Evolutionary conservation across 2,113 vertebrate species (phyloP).

Genomic region (Pseudorectes ferrugineus): DNA sequence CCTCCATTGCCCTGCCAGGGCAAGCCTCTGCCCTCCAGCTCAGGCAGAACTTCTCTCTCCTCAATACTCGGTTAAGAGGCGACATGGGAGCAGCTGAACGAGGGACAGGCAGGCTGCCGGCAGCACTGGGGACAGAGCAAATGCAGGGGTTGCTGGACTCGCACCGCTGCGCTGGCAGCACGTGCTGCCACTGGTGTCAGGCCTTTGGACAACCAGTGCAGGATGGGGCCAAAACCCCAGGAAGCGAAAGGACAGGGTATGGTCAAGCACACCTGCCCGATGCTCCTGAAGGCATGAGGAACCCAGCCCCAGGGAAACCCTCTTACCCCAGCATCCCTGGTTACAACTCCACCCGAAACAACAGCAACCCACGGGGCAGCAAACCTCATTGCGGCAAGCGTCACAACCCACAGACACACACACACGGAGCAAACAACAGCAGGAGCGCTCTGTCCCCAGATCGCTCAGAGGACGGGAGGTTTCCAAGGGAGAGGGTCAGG

Average conservation of each 20-base stretch:
- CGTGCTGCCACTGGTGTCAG: fast-evolving
- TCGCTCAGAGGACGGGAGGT: fast-evolving
- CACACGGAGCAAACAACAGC: fast-evolving
- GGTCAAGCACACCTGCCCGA: background rate
- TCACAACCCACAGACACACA: background rate
- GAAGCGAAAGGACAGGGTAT: background rate
- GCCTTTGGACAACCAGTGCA: background rate
- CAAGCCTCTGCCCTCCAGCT: background rate
- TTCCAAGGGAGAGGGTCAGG: background rate
- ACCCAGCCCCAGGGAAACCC: background rate
- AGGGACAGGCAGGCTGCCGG: background rate
- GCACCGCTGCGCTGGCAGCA: fast-evolving
- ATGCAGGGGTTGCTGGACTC: fast-evolving
- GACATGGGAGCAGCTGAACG: fast-evolving
- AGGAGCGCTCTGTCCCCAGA: background rate
- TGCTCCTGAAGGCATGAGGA: background rate
- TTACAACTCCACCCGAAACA: background rate
- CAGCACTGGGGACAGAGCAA: background rate
- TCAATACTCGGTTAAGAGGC: background rate
- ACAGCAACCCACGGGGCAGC: background rate
- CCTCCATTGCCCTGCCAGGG: background rate
- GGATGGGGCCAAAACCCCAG: background rate
- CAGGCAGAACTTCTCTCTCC: background rate
- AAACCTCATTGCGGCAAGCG: fast-evolving
- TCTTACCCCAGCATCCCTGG: background rate